phyloP scores from a whole-genome alignment of 2,113 vertebrate species.

The Ictalurus punctatus region DNA sequence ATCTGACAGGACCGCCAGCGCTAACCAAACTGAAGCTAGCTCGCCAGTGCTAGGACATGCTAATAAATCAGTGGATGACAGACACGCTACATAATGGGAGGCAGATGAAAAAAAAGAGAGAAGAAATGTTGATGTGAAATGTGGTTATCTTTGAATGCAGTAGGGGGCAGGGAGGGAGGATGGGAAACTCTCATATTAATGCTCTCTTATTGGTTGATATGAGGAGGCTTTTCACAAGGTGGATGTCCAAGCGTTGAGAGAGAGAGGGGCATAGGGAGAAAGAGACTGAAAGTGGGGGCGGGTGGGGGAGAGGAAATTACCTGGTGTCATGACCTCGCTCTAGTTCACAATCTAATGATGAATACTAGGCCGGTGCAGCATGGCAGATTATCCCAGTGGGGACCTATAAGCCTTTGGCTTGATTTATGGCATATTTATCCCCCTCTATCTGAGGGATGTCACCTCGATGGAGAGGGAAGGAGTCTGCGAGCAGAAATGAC shows the following conservation, averaged over 20 bases:
- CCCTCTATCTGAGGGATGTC: constrained; percentile 86
- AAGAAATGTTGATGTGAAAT: constrained; percentile 89
- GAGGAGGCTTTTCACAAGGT: constrained; percentile 28
- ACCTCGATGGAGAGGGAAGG: constrained; percentile 60
- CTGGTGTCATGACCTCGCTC: constrained; percentile 54
- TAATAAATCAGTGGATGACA: constrained; percentile 74
- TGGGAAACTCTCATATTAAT: constrained; percentile 50
- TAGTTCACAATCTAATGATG: constrained; percentile 82
- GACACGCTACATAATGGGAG: constrained; percentile 82
- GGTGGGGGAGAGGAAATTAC: constrained; percentile 53
- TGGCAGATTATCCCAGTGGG: constrained; percentile 82
- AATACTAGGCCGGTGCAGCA: constrained; percentile 80
- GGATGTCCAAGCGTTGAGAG: constrained; percentile 31
- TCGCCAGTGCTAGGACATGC: constrained; percentile 60
- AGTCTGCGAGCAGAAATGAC: constrained; percentile 67
- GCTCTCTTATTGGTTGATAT: constrained; percentile 48
- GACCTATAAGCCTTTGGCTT: constrained; percentile 78
- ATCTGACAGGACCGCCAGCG: constrained; percentile 65
- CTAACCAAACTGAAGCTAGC: constrained; percentile 64
- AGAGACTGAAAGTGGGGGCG: constrained; percentile 14
- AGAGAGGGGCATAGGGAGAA: background rate
- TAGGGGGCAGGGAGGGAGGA: constrained; percentile 58
- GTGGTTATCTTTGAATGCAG: constrained; percentile 83
- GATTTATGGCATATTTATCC: constrained; percentile 93
- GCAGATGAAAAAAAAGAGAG: constrained; percentile 74